Evolutionary conservation across 1,140 invertebrate genomes (phyloP), one percentile per base, ranked within the genome.

Genomic region (Leptopilina boulardi): DNA sequence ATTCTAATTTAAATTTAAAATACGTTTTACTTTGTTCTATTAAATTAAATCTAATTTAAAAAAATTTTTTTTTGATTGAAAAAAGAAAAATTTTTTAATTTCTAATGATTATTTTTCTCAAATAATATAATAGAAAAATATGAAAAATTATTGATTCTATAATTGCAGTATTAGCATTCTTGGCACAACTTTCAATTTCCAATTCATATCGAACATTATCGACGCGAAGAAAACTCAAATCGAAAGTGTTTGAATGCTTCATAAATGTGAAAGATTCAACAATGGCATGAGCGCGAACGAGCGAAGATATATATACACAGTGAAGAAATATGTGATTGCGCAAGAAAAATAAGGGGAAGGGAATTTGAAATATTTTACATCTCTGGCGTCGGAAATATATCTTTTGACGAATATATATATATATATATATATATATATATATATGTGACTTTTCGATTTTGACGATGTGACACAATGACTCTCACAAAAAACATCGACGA

Each of bases 171-270:
- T 51, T 18, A 51, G n/a, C 15, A 51, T 51, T 51, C 47, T 18
- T 51, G 47, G 47, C 13, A 51, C 15, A 51, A 51, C 47, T 51
- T n/a, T 51, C 47, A 18, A 51, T 51, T 51, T 51, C 15, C 47
- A 51, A n/a, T 51, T 51, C 15, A 47, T 47, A 47, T 47, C n/a
- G 42, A n/a, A n/a, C 47, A 18, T 18, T 18, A 51, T 18, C 1
- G 11, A n/a, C 15, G 23, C 3, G 11, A 21, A 70, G 75, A 70
- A 77, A 77, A 79, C 70, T 77, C 72, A 26, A 71, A 71, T 79
- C 70, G 75, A 72, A 38, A 77, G 76, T 70, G 54, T 79, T 72
- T 79, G 75, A 79, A 79, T 79, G 71, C 71, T 23, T 70, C 75
- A 71, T 77, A 77, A 79, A 79, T 72, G 71, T 73, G 71, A 51